Evolutionary conservation across 2,888 invertebrate species (phyloP), one percentile per base, ranked within the genome.

Genomic region (Ectemnius lituratus): DNA sequence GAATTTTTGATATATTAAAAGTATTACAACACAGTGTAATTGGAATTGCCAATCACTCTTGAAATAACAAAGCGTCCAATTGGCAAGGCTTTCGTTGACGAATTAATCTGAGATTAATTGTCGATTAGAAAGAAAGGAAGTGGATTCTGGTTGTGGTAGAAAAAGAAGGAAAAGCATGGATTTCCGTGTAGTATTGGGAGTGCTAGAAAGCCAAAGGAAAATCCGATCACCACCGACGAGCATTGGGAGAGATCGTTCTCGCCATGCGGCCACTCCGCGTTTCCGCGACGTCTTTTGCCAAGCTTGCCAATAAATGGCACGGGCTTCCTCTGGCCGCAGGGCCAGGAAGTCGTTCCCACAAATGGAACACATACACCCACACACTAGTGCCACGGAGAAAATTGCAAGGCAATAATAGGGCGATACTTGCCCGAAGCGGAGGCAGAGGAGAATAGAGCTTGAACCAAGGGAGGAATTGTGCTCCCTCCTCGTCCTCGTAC

Each of bases 401-500:
- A 88, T 88, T 85, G 87, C 82, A 78, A 80, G 64, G 82, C 82
- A 82, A 86, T 84, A 85, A 84, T 80, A 81, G 84, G 80, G 81
- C 78, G 84, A 86, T 85, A 79, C 80, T 37, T 1, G 37, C 37
- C 37, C 37, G 6, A 37, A 8, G 37, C 37, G 37, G 37, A 37
- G 37, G 6, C 8, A 37, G 37, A 37, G 37, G 8, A 37, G 37
- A 37, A 37, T 37, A 4, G 37, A 11, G 37, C 37, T 8, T 37
- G 6, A 8, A 37, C 37, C 2, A 6, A 23, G 37, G 73, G 69
- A 74, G 59, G 80, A 80, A 78, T 75, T 71, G 8, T 37, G n/a
- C n/a, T n/a, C n/a, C n/a, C n/a, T n/a, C n/a, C n/a, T n/a, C n/a
- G 8, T 11, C 37, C 37, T 37, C 37, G 37, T 37, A 37, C 37